Percentiles rank a stretch among this genome's conserved stretches.
phyloP scores from a whole-genome alignment of 2,888 invertebrate species.

The Melanophora roralis region DNA sequence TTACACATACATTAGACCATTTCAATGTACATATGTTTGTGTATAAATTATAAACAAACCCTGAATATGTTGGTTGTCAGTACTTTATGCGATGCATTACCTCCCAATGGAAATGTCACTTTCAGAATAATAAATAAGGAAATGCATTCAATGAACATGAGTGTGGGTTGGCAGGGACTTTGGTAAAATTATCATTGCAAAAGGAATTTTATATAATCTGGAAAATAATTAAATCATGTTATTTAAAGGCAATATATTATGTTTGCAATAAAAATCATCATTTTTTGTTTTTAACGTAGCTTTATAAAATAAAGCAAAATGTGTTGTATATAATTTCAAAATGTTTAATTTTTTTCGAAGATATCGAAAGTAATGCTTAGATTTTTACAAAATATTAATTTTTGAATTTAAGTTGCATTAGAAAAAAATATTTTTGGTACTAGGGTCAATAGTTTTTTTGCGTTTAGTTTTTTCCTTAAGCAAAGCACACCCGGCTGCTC shows the following conservation, averaged over 20 bases:
- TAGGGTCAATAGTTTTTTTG: no score
- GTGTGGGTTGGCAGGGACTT: slow-evolving; percentile 12
- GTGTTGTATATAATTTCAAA: no score
- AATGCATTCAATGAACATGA: not conserved
- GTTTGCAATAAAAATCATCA: not conserved
- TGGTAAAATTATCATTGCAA: slow-evolving; percentile 26
- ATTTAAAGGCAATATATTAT: not conserved
- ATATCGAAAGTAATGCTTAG: no score
- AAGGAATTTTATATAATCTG: not conserved
- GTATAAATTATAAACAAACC: no score
- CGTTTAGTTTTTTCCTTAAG: no score
- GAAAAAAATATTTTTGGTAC: no score
- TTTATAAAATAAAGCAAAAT: no score
- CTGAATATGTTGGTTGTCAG: slow-evolving; percentile 6
- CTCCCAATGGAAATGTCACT: slow-evolving; percentile 35
- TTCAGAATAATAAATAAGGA: slow-evolving; percentile 48
- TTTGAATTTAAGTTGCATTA: no score
- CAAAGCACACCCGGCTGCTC: no score
- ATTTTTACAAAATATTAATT: no score
- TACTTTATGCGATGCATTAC: slow-evolving; percentile 27
- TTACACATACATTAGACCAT: not conserved
- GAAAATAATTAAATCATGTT: not conserved
- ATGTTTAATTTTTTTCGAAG: no score
- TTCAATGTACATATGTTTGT: not conserved
- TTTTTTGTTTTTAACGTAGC: no score